phyloP scores from a whole-genome alignment of 2,797 vertebrate species.

The Caiman crocodilus region DNA sequence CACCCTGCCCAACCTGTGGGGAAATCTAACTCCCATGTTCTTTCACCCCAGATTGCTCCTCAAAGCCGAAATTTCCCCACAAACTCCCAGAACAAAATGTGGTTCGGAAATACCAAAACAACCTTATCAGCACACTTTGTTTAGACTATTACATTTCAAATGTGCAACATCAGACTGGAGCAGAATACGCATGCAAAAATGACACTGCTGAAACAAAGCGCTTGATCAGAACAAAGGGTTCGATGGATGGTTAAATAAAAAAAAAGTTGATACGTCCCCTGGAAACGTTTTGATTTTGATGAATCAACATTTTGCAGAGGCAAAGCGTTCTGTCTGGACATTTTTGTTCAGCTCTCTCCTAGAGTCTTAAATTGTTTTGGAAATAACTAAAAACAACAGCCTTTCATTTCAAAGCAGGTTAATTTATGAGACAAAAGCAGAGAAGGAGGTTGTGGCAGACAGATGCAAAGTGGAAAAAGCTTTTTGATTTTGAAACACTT shows the following conservation, averaged over 20 bases:
- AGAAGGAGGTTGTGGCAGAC: conserved; percentile 43
- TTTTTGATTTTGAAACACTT: conserved; percentile 66
- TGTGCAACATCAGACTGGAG: background rate
- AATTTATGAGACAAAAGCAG: conserved; percentile 37
- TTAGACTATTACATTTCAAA: rapidly evolving
- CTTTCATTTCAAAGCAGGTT: conserved; percentile 31
- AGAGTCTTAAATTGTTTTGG: conserved; percentile 59
- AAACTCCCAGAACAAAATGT: background rate
- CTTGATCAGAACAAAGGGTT: conserved; percentile 25
- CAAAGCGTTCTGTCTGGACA: conserved; percentile 52
- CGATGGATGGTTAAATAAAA: conserved; percentile 50
- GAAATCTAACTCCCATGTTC: background rate
- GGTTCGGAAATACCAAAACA: background rate
- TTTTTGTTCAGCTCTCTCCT: conserved; percentile 22
- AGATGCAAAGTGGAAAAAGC: conserved; percentile 52
- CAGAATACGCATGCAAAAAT: rapidly evolving
- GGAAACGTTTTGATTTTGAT: background rate
- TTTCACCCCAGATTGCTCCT: background rate
- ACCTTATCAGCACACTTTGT: background rate
- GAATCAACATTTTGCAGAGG: conserved; percentile 33
- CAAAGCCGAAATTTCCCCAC: background rate
- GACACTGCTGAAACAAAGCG: background rate
- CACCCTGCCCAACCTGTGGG: rapidly evolving
- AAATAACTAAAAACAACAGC: conserved; percentile 44
- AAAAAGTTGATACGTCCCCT: background rate